Conservation (phyloP, 2,113 vertebrate genomes). For the Pseudorhombus dupliciocellatus region DNA sequence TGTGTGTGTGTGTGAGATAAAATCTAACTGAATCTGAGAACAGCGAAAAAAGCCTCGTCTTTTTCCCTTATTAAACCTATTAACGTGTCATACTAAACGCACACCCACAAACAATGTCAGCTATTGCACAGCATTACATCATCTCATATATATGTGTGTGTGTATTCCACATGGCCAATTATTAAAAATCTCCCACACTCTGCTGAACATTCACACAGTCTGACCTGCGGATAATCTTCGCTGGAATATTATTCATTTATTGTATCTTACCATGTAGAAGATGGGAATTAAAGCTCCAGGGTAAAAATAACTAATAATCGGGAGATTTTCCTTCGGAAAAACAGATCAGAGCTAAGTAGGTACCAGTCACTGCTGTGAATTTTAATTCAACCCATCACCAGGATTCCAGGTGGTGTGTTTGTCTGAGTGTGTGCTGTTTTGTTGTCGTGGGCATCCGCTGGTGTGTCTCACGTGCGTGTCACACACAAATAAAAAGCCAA, state of each 20-base stretch:
- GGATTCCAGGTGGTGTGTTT: slow-evolving; percentile 42
- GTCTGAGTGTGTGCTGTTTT: slow-evolving; percentile 28
- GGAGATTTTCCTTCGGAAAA: slow-evolving; percentile 59
- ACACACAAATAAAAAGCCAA: slow-evolving; percentile 48
- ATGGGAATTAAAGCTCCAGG: slow-evolving; percentile 32
- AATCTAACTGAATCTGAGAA: slow-evolving; percentile 5
- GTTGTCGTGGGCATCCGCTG: slow-evolving; percentile 1
- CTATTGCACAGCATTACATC: neutral
- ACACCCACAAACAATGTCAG: neutral
- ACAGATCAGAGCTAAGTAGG: slow-evolving; percentile 57
- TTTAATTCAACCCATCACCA: slow-evolving; percentile 50
- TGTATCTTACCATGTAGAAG: slow-evolving; percentile 27
- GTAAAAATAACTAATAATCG: slow-evolving; percentile 38
- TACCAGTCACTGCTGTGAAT: slow-evolving; percentile 52
- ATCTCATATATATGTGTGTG: neutral
- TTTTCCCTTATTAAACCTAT: neutral
- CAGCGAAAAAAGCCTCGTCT: no score
- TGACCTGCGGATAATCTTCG: slow-evolving; percentile 19
- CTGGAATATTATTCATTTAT: slow-evolving; percentile 23
- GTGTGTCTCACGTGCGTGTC: slow-evolving; percentile 16
- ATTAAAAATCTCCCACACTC: slow-evolving; percentile 1
- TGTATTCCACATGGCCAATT: neutral
- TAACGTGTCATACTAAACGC: neutral
- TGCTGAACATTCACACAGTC: slow-evolving; percentile 26
- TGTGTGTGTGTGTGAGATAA: no score